A percentile compares a stretch with the other conserved stretches of the same genome.
phyloP scores from a whole-genome alignment of 2,113 vertebrate species.

The Piaya cayana region DNA sequence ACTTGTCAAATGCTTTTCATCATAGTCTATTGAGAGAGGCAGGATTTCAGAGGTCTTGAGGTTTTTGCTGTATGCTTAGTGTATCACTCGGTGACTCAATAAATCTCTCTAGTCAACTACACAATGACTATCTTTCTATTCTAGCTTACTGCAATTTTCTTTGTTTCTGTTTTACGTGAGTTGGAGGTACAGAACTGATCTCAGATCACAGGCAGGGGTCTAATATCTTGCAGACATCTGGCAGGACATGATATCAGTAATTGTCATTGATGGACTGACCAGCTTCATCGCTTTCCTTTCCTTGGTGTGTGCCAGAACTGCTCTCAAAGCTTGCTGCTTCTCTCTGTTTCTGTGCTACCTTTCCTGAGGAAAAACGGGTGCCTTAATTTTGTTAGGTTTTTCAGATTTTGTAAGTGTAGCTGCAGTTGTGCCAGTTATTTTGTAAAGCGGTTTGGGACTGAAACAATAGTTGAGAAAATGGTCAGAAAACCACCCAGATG shows the following conservation, averaged over 20 bases:
- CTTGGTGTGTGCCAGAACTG: neutral
- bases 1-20: neutral
- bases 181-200: neutral
- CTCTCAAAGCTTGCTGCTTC: neutral
- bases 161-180: neutral
- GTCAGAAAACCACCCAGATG: neutral
- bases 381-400: neutral
- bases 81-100: neutral
- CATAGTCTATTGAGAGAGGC: neutral
- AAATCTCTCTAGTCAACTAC: neutral
- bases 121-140: neutral
- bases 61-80: neutral
- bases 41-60: neutral
- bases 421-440: neutral
- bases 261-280: neutral
- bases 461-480: neutral
- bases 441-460: neutral
- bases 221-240: neutral
- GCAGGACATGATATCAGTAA: neutral
- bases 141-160: neutral
- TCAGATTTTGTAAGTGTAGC: neutral
- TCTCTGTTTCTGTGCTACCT: neutral
- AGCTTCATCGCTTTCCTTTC: neutral
- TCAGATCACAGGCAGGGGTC: neutral
- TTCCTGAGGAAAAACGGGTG: neutral